phyloP scores from a whole-genome alignment of 2,888 invertebrate species.

The Andrena dorsata region DNA sequence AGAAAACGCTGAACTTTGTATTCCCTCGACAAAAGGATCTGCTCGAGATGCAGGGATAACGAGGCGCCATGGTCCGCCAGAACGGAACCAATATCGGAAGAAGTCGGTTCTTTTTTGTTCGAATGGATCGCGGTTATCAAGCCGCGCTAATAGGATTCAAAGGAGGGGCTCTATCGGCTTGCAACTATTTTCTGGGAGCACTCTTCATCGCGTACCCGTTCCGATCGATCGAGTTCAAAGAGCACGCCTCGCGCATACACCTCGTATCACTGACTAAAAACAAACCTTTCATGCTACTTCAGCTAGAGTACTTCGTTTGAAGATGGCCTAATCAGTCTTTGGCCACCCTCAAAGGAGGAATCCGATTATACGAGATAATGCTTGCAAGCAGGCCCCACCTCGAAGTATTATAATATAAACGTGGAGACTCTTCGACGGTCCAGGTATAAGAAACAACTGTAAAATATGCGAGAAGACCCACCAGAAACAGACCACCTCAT shows the following conservation, averaged over 20 bases:
- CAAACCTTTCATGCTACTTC: constrained; percentile 5
- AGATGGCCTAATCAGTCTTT: neutral
- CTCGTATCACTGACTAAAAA: neutral
- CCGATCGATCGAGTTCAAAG: constrained; percentile 37
- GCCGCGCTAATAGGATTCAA: constrained; percentile 39
- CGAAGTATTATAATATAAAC: neutral
- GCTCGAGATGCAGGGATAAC: constrained; percentile 20
- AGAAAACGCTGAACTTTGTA: constrained; percentile 27
- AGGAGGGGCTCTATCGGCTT: neutral
- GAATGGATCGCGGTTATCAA: constrained; percentile 30
- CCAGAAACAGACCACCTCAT: too few species aligned
- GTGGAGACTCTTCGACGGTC: neutral
- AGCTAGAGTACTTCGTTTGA: constrained; percentile 7
- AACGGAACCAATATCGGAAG: constrained; percentile 42
- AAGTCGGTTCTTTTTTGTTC: constrained; percentile 12
- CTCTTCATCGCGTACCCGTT: constrained; percentile 20
- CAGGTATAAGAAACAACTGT: neutral
- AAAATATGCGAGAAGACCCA: neutral
- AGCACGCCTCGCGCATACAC: neutral
- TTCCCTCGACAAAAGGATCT: constrained; percentile 37
- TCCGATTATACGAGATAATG: neutral
- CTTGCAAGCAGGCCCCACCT: neutral
- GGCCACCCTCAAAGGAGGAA: neutral
- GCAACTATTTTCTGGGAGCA: constrained; percentile 52
- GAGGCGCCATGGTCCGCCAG: constrained; percentile 4